phyloP scores from a whole-genome alignment of 2,797 vertebrate genomes.

The Coregonus sp. region DNA sequence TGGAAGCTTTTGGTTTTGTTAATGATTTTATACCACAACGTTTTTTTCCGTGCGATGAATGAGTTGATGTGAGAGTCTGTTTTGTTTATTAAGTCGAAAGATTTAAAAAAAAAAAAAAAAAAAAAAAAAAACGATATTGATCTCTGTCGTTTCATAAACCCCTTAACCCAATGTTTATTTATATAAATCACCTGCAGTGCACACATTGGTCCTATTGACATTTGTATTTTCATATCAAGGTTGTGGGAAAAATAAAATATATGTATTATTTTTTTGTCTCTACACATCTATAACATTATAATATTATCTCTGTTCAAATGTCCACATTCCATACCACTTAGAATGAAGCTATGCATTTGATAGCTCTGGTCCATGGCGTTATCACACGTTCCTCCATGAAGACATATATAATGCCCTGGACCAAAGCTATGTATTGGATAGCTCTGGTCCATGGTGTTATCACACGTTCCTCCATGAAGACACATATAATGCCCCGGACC shows the following conservation, averaged over 20 bases:
- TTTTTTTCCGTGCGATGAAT: slow-evolving; percentile 19
- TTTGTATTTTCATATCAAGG: slow-evolving; percentile 9
- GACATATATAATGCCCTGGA: no score
- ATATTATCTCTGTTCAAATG: no score
- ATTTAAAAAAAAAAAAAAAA: no score
- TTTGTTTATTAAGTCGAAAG: neutral
- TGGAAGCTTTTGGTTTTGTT: slow-evolving; percentile 4
- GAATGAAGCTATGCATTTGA: no score
- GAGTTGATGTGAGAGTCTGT: slow-evolving; percentile 8
- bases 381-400: no score
- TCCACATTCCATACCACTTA: neutral
- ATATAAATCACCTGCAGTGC: neutral
- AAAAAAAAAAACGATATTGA: neutral
- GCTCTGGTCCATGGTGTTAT: no score
- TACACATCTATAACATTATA: no score
- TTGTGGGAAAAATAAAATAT: neutral
- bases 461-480: no score
- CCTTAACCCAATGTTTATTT: slow-evolving; percentile 4
- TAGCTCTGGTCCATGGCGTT: no score
- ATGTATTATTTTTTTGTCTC: neutral
- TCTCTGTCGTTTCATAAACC: slow-evolving; percentile 3
- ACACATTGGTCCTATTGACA: neutral
- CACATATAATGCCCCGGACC: no score
- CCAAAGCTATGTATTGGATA: no score
- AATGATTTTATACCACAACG: slow-evolving; percentile 9